A percentile compares a stretch with the other conserved stretches of the same genome.
These are phyloP conservation scores for Cydia pomonella DNA, from an alignment of 1,140 invertebrate species.

Conservation along the genomic window DNA sequence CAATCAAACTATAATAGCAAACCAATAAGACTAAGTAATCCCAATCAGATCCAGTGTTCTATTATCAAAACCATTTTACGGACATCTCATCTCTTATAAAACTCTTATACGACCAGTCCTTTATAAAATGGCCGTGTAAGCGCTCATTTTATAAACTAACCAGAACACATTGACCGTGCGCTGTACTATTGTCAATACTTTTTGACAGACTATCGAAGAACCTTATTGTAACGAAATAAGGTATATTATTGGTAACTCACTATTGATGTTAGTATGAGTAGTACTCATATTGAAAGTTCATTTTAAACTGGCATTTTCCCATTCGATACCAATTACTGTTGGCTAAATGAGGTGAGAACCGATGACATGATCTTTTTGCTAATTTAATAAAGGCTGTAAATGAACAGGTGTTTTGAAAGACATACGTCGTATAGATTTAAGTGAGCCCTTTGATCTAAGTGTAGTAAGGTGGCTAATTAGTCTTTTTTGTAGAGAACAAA, in stretches of 20 bases:
- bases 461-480: neutral
- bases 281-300: conserved; percentile 1
- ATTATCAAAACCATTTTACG: neutral
- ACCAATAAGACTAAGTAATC: conserved; percentile 16
- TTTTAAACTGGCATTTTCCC: neutral
- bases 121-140: neutral
- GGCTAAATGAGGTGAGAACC: conserved; percentile 59
- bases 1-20: conserved; percentile 2
- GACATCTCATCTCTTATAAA: neutral
- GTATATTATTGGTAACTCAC: neutral
- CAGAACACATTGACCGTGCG: neutral
- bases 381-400: neutral
- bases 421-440: neutral
- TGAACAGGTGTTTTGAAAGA: neutral
- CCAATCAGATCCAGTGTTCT: conserved; percentile 5
- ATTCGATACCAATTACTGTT: conserved; percentile 61
- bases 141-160: neutral
- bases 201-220: neutral
- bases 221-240: neutral
- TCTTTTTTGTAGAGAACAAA: conserved; percentile 14
- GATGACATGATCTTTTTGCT: conserved; percentile 51
- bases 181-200: neutral
- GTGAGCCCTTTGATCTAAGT: neutral
- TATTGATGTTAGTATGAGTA: neutral
- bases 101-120: conserved; percentile 7